A percentile compares a stretch with the other conserved stretches of the same genome.
These are phyloP conservation scores for Aphodius granarius DNA, from an alignment of 2,888 invertebrate species.

Conservation along the genomic window DNA sequence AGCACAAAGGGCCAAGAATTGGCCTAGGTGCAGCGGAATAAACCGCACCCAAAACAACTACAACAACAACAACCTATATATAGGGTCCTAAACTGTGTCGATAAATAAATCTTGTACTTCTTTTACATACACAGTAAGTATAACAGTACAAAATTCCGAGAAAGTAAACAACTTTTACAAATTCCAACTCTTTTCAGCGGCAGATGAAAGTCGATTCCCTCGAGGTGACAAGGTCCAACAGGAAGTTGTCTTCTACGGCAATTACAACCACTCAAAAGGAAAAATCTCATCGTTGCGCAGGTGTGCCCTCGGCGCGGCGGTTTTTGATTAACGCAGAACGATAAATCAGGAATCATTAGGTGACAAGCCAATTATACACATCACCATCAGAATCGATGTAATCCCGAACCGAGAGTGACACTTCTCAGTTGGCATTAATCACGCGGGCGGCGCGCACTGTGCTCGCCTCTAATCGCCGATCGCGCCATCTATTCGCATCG, in stretches of 20 bases:
- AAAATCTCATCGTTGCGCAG: conserved; percentile 24
- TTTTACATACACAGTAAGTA: no score
- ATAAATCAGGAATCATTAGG: conserved; percentile 48
- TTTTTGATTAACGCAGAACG: conserved; percentile 39
- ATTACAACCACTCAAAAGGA: background rate
- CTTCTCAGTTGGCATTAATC: background rate
- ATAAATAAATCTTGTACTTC: no score
- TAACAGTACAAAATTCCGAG: background rate
- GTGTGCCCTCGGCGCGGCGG: conserved; percentile 30
- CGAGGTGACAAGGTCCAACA: background rate
- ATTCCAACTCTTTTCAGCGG: background rate
- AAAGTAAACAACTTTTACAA: background rate
- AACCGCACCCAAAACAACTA: no score
- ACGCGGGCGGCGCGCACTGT: background rate
- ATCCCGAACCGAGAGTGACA: background rate
- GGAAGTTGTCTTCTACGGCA: background rate
- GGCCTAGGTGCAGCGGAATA: no score
- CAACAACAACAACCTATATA: no score
- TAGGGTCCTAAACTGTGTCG: no score
- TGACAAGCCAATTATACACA: conserved; percentile 46
- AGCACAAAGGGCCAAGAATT: no score
- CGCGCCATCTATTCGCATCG: background rate
- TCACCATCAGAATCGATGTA: conserved; percentile 25
- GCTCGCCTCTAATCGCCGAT: background rate
- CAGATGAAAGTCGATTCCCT: background rate